Evolutionary conservation across 2,797 vertebrate genomes (phyloP).

Genomic region (Emydoidea blandingii): DNA sequence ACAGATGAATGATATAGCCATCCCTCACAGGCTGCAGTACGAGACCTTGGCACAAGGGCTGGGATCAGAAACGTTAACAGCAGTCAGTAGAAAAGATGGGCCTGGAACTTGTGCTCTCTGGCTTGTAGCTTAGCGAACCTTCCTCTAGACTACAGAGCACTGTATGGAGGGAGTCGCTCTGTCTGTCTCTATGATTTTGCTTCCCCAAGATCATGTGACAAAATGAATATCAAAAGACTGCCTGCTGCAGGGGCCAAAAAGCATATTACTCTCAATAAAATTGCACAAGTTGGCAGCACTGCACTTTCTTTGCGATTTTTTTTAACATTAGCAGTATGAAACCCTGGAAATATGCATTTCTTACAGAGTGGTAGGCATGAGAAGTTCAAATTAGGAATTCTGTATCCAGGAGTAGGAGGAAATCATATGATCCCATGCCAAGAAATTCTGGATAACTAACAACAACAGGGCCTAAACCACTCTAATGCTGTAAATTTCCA

Average conservation of each 20-base stretch:
- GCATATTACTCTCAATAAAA: not conserved
- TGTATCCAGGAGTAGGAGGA: not conserved
- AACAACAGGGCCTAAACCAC: not conserved
- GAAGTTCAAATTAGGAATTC: not conserved
- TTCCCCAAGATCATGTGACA: not conserved
- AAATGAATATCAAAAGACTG: not conserved
- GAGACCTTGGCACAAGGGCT: not conserved
- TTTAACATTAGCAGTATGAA: not conserved
- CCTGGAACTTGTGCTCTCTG: not conserved
- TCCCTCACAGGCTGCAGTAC: not conserved
- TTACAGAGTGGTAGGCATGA: not conserved
- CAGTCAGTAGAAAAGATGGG: not conserved
- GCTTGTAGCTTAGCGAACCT: not conserved
- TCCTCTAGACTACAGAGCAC: not conserved
- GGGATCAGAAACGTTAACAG: not conserved
- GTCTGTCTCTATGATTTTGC: not conserved
- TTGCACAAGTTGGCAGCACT: not conserved
- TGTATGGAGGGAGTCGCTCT: not conserved
- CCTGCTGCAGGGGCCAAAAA: not conserved
- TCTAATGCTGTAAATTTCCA: not conserved
- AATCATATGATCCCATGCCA: rapidly evolving
- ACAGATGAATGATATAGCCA: not conserved
- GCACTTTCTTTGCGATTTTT: not conserved
- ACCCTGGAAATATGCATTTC: not conserved
- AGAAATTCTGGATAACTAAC: not conserved